These are phyloP conservation scores for Probosciger aterrimus DNA, from an alignment of 2,113 vertebrate genomes.

Conservation along the genomic window DNA sequence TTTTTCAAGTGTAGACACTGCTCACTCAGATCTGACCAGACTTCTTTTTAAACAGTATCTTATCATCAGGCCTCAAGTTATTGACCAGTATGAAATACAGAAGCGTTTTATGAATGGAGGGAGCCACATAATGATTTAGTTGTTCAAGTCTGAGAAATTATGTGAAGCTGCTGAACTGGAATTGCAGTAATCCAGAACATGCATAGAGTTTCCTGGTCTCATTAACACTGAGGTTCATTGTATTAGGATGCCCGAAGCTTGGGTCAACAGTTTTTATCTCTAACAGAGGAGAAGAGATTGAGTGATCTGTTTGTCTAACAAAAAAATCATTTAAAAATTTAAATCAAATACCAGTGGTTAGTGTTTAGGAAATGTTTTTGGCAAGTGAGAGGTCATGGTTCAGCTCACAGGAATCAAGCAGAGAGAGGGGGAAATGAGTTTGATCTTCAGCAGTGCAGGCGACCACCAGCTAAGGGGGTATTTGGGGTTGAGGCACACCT, in stretches of 20 bases:
- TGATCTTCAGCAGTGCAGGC: neutral
- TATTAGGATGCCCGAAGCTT: neutral
- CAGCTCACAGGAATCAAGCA: neutral
- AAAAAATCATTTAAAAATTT: constrained; percentile 8
- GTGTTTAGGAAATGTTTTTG: neutral
- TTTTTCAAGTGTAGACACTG: neutral
- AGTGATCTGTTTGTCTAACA: neutral
- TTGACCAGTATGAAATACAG: neutral
- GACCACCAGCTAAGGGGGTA: neutral
- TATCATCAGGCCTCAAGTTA: neutral
- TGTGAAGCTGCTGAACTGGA: constrained; percentile 50
- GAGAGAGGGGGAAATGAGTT: neutral
- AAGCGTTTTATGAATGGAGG: constrained; percentile 41
- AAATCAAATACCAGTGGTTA: neutral
- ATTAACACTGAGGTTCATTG: constrained; percentile 48
- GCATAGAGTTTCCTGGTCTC: constrained; percentile 22
- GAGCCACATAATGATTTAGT: neutral
- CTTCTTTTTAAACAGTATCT: neutral
- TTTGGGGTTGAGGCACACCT: neutral
- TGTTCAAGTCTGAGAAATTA: constrained; percentile 12
- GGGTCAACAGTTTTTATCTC: constrained; percentile 42
- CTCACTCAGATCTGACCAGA: neutral
- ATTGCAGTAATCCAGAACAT: constrained; percentile 44
- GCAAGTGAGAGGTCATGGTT: neutral
- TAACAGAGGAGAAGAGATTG: neutral